These are phyloP conservation scores for Chaunax sp. DNA, from an alignment of 2,797 vertebrate genomes.

Conservation along the genomic window DNA sequence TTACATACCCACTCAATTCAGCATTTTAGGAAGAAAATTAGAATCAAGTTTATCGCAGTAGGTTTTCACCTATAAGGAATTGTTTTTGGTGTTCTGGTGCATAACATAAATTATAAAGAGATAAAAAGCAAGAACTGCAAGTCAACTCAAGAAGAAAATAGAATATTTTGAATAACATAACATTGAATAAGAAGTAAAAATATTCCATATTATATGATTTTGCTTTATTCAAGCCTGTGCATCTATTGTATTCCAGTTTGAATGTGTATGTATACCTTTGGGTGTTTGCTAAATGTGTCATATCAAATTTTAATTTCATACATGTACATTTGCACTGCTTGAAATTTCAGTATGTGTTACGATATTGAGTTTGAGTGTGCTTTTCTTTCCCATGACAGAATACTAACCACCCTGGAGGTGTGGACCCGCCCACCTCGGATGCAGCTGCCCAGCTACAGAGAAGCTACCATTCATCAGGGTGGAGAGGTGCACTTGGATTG, in stretches of 20 bases:
- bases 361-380: background rate
- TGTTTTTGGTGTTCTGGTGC: too few species aligned
- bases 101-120: too few species aligned
- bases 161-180: too few species aligned
- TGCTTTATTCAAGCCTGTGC: too few species aligned
- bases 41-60: background rate
- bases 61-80: too few species aligned
- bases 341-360: conserved; percentile 2
- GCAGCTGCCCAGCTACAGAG: conserved; percentile 83
- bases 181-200: too few species aligned
- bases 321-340: background rate
- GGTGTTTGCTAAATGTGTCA: conserved; percentile 5
- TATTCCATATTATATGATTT: too few species aligned
- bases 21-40: background rate
- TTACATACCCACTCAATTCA: background rate
- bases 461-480: conserved; percentile 90
- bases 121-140: too few species aligned
- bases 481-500: conserved; percentile 88
- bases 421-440: conserved; percentile 88
- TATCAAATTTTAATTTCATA: background rate
- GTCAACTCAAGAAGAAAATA: too few species aligned
- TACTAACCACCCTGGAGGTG: conserved; percentile 84
- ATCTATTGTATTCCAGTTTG: too few species aligned
- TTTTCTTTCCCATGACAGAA: conserved; percentile 63
- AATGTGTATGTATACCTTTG: background rate